Evolutionary conservation across 2,797 vertebrate species (phyloP).

Genomic region (Pangasius larnaudii): DNA sequence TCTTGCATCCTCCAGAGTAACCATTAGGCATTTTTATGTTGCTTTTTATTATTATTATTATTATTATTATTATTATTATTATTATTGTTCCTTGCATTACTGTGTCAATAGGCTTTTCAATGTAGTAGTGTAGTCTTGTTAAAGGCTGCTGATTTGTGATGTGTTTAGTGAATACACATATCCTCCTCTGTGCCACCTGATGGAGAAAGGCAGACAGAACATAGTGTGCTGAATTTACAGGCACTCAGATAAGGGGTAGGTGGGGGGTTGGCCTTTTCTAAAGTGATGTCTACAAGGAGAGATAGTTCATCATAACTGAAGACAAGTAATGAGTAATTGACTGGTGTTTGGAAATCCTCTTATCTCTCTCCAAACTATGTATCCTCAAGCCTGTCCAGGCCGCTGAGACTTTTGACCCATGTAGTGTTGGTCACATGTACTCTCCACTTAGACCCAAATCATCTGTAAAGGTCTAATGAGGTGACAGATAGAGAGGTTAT

Average conservation of each 20-base stretch:
- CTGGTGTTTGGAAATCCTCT: conserved; percentile 52
- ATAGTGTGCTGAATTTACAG: conserved; percentile 39
- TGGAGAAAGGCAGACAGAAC: conserved; percentile 25
- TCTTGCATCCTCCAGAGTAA: conserved; percentile 30
- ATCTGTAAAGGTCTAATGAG: conserved; percentile 7
- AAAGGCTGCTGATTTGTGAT: conserved; percentile 18
- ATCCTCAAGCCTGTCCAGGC: conserved; percentile 31
- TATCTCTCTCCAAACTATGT: conserved; percentile 56
- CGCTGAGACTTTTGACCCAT: conserved; percentile 51
- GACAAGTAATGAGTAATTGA: conserved; percentile 38
- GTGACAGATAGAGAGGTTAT: neutral
- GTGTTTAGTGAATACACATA: conserved; percentile 22
- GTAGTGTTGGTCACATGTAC: conserved; percentile 45
- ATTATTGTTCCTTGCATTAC: conserved; percentile 9
- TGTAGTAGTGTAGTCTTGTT: neutral
- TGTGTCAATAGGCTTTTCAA: neutral
- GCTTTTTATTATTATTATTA: neutral
- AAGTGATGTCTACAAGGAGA: conserved; percentile 7
- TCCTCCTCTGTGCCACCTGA: neutral
- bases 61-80: neutral
- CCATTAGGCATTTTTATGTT: neutral
- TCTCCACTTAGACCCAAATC: conserved; percentile 11
- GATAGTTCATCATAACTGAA: conserved; percentile 11
- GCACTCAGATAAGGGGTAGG: conserved; percentile 32
- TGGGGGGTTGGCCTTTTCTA: conserved; percentile 11